Conservation (phyloP, 2,113 vertebrate species). For the Tachycineta bicolor region DNA sequence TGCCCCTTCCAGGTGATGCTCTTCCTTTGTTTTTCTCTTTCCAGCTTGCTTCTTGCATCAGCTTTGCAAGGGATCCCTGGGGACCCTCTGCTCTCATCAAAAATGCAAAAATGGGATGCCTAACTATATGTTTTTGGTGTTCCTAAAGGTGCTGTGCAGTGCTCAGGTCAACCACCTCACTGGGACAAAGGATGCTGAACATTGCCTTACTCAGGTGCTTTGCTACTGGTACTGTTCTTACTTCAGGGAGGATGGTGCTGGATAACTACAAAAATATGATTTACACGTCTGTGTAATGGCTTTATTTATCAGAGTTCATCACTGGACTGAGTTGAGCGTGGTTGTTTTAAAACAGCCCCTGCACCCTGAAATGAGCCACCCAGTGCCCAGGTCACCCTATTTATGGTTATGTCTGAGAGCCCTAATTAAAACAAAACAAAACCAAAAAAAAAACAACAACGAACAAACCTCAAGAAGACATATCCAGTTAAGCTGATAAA, state of each 20-base stretch:
- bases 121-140: background rate
- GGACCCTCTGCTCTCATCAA: background rate
- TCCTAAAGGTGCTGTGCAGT: background rate
- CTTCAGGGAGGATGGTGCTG: background rate
- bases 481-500: constrained; percentile 62
- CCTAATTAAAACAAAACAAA: background rate
- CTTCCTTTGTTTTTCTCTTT: background rate
- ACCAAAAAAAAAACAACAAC: too few species aligned
- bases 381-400: background rate
- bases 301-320: background rate
- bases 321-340: background rate
- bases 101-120: background rate
- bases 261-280: background rate
- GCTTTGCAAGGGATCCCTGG: background rate
- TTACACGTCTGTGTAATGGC: rapidly evolving
- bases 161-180: background rate
- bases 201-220: background rate
- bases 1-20: background rate
- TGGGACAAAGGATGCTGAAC: background rate
- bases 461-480: background rate
- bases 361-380: background rate
- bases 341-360: background rate
- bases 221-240: background rate
- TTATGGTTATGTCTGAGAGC: background rate
- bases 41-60: background rate